Evolutionary conservation across 92 coral and sea anemone species (phyloP), one percentile per base, ranked within the genome.

Genomic region (Plumapathes pennacea): DNA sequence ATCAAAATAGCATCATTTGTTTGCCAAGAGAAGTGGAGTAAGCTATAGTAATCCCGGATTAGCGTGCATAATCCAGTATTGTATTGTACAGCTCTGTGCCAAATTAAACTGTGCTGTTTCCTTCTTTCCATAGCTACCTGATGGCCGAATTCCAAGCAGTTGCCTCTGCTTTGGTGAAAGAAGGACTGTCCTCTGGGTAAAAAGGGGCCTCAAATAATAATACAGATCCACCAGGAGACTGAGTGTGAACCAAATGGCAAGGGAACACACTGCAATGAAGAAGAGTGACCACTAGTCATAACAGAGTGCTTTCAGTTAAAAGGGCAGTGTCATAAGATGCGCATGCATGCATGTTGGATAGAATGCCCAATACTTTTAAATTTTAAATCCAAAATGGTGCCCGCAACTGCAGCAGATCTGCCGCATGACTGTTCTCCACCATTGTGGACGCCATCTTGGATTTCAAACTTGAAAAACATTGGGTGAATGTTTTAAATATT

Each of bases 171-270:
- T 61, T 37, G 89, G 81, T 32, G 97, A 78, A 15, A 91, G 82
- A 36, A 91, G 11, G 20, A 91, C 85, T 26, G 91, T 85, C 39
- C 57, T 87, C 37, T 84, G 79, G 26, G 87, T 63, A 22, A 91
- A 74, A 51, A 89, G 86, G 19, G 91, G 88, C 30, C 70, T 75
- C 30, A 83, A 81, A 33, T 83, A 88, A 26, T 68, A 74, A 40
- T 78, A 83, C 14, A 91, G 57, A 39, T 91, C 97, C 62, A 74
- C 72, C 9, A 87, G 37, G 23, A 91, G 72, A 43, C 97, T 73
- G 28, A 91, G 50, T 20, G 88, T 78, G 44, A 85, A 91, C 97
- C 96, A 91, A 6, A 80, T 40, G 5, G 96, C 97, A 58, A 91
- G 82, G 27, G 60, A 56, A 69, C 83, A 73, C 47, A 77, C 97